Percentiles rank a stretch among this genome's conserved stretches.
These are phyloP conservation scores for Drosophila pseudoobscura DNA, from an alignment of 1,140 invertebrate species.

Conservation along the genomic window DNA sequence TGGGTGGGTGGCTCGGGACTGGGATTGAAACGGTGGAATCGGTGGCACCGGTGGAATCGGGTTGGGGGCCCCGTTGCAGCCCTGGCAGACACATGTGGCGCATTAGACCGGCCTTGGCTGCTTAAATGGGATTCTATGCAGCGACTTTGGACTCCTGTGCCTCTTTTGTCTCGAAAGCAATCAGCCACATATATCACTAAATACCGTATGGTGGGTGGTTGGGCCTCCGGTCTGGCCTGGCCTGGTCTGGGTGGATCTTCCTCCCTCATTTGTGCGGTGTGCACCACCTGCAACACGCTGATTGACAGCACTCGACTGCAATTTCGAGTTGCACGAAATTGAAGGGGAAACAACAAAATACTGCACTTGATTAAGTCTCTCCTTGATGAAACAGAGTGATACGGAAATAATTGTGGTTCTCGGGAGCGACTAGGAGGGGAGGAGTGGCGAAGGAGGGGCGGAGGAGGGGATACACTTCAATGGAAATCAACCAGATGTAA, in stretches of 20 bases:
- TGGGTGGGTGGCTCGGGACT: conserved; percentile 15
- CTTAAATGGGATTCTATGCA: conserved; percentile 70
- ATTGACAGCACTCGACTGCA: conserved; percentile 56
- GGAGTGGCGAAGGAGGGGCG: neutral
- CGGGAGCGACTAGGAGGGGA: neutral
- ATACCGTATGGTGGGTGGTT: conserved; percentile 16
- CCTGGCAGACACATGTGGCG: conserved; percentile 60
- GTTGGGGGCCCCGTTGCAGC: conserved; percentile 33
- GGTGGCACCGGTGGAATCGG: too few species aligned
- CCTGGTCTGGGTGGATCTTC: conserved; percentile 19
- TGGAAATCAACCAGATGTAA: too few species aligned
- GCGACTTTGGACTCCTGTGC: conserved; percentile 40
- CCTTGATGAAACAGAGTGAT: neutral
- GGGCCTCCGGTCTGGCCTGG: neutral
- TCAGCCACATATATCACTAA: conserved; percentile 45
- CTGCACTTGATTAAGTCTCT: conserved; percentile 53
- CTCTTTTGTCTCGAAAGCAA: conserved; percentile 61
- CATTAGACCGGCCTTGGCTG: conserved; percentile 16
- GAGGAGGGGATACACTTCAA: too few species aligned
- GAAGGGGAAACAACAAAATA: conserved; percentile 33
- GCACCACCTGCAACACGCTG: conserved; percentile 54
- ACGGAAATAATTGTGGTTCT: neutral
- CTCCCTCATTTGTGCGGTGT: conserved; percentile 10
- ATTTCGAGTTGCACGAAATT: conserved; percentile 35
- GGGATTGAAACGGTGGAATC: neutral